phyloP scores from a whole-genome alignment of 2,888 invertebrate genomes.

The Rambutsinella grinnellia region DNA sequence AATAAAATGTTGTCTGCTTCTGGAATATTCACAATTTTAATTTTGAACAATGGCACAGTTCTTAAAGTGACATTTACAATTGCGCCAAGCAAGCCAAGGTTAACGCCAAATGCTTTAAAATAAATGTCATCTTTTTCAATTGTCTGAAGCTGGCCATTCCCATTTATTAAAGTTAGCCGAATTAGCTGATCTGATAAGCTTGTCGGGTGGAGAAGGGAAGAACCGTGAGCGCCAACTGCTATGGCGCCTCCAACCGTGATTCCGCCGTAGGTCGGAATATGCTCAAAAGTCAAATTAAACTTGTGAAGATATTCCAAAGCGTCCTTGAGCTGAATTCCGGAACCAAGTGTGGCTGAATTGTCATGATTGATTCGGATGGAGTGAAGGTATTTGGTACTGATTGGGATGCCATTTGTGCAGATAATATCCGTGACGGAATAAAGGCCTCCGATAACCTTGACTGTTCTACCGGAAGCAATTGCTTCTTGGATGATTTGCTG shows the following conservation, averaged over 20 bases:
- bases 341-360: conserved; percentile 6
- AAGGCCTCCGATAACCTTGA: conserved; percentile 3
- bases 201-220: not conserved
- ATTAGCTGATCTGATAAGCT: conserved; percentile 2
- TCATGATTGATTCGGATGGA: not conserved
- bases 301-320: not conserved
- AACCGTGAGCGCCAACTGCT: conserved; percentile 15
- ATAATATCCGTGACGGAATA: conserved; percentile 12
- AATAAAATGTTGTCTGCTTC: conserved; percentile 14
- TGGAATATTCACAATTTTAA: conserved; percentile 3
- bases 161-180: conserved; percentile 24
- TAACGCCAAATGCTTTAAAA: conserved; percentile 21
- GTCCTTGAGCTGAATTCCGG: conserved; percentile 5
- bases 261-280: conserved; percentile 1
- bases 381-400: not conserved
- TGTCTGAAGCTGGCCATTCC: conserved; percentile 11
- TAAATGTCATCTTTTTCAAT: conserved; percentile 14
- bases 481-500: not conserved
- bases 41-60: conserved; percentile 40
- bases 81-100: conserved; percentile 35
- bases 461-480: not conserved
- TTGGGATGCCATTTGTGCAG: conserved; percentile 8
- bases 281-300: not conserved
- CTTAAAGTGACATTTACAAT: conserved; percentile 20
- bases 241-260: conserved; percentile 20